Evolutionary conservation across 2,888 invertebrate genomes (phyloP).

Genomic region (Himalopsyche japonica): DNA sequence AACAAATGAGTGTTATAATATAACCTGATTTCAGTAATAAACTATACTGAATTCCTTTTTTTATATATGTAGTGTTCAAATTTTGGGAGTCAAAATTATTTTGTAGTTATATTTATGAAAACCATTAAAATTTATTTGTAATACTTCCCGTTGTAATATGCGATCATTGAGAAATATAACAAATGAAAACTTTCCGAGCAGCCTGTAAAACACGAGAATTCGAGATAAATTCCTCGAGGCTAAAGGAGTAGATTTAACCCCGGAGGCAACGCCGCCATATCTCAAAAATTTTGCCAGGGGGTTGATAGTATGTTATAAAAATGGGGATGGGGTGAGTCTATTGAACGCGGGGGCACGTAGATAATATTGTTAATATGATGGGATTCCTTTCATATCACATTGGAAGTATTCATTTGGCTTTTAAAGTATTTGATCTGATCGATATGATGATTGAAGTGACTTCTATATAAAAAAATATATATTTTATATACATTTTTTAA

Average conservation of each 20-base stretch:
- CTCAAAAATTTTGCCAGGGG: not conserved
- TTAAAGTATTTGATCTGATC: not conserved
- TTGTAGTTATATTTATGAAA: no score
- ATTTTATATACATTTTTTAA: no score
- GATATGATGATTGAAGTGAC: not conserved
- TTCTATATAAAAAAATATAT: no score
- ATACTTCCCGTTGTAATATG: no score
- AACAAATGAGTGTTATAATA: no score
- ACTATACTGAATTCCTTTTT: no score
- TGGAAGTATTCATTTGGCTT: not conserved
- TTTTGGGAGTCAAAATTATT: no score
- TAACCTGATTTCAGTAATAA: no score
- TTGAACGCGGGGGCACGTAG: not conserved
- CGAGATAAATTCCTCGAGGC: not conserved
- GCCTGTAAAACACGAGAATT: not conserved
- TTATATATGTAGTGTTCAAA: no score
- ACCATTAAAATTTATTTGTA: no score
- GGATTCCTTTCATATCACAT: not conserved
- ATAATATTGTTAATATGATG: not conserved
- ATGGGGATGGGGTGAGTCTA: not conserved
- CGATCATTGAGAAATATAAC: no score
- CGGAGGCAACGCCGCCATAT: not conserved
- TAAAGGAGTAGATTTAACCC: not conserved
- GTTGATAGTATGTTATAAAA: not conserved
- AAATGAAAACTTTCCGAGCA: not conserved